Evolutionary conservation across 1,140 invertebrate genomes (phyloP).

Genomic region (roundworm (Caenorhabditis elegans)): WBcel235 BX284602.5:9029001-9029500

Average conservation of each 20-base stretch:
- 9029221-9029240: background rate
- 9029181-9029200: background rate
- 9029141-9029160: conserved; percentile 37
- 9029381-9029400: conserved; percentile 21
- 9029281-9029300: background rate
- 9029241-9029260: conserved; percentile 1
- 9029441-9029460: background rate
- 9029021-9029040: too few relatives aligned
- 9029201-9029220: background rate
- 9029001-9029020: too few relatives aligned
- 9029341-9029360: conserved; percentile 24
- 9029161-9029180: conserved; percentile 39
- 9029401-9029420: conserved; percentile 19
- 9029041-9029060: too few relatives aligned
- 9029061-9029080: conserved; percentile 1
- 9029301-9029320: background rate
- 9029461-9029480: conserved; percentile 21
- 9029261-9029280: background rate
- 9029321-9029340: background rate
- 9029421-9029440: background rate
- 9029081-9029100: background rate
- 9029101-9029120: conserved; percentile 34
- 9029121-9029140: background rate
- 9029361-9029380: conserved; percentile 29
- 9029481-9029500: background rate